Evolutionary conservation across 2,797 vertebrate genomes (phyloP).

Genomic region (Dallia pectoralis): DNA sequence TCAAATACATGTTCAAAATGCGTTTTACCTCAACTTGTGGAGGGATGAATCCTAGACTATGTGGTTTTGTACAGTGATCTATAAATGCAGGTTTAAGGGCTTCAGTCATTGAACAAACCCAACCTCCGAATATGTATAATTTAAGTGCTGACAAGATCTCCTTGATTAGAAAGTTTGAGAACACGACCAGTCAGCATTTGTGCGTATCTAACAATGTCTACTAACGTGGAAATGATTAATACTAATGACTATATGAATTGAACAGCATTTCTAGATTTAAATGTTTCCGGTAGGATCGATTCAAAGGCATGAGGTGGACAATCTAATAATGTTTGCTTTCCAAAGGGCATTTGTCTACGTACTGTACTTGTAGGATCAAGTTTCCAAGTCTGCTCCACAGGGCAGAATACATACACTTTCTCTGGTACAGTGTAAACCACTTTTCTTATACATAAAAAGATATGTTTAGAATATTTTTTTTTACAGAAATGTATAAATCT

Average conservation of each 20-base stretch:
- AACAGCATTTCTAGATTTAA: slow-evolving; percentile 33
- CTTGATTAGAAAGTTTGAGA: slow-evolving; percentile 27
- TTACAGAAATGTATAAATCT: slow-evolving; percentile 77
- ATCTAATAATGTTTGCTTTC: slow-evolving; percentile 53
- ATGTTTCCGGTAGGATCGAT: not conserved
- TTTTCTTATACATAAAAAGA: slow-evolving; percentile 73
- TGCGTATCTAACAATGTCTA: slow-evolving; percentile 16
- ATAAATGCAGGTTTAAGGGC: slow-evolving; percentile 49
- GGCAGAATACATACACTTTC: slow-evolving; percentile 81
- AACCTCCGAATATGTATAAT: slow-evolving; percentile 36
- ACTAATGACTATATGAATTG: slow-evolving; percentile 28
- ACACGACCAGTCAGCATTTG: slow-evolving; percentile 36
- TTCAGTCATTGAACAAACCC: slow-evolving; percentile 32
- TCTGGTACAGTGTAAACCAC: slow-evolving; percentile 82
- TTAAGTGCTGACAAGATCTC: slow-evolving; percentile 35
- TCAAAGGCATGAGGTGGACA: slow-evolving; percentile 41
- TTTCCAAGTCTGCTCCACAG: slow-evolving; percentile 83
- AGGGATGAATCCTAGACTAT: slow-evolving; percentile 48
- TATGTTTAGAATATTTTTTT: slow-evolving; percentile 73
- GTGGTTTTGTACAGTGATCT: slow-evolving; percentile 37
- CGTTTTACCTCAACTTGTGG: slow-evolving; percentile 39
- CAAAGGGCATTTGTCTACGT: slow-evolving; percentile 59
- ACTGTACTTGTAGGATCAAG: slow-evolving; percentile 59
- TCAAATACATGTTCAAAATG: slow-evolving; percentile 29
- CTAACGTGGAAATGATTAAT: slow-evolving; percentile 24